Conservation (phyloP, 1,140 invertebrate genomes). For the Drosophila kohkoa region DNA sequence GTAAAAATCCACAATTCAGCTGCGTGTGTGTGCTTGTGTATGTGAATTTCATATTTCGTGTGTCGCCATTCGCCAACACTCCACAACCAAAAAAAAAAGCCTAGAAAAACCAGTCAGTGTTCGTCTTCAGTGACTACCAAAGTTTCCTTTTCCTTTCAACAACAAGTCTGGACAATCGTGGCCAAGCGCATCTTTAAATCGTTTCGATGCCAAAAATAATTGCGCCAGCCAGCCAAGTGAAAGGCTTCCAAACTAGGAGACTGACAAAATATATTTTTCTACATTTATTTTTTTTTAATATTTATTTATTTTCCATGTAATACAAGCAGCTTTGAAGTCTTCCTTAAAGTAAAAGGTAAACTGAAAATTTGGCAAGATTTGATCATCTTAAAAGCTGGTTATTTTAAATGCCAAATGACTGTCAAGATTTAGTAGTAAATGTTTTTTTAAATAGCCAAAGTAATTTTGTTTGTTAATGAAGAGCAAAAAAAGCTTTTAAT, state of each 20-base stretch:
- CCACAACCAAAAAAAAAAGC: neutral
- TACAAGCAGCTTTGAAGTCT: neutral
- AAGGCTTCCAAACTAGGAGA: constrained; percentile 32
- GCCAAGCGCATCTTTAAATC: constrained; percentile 16
- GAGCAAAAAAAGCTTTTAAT: neutral
- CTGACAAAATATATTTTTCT: neutral
- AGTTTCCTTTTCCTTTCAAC: constrained; percentile 65
- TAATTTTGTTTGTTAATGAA: neutral
- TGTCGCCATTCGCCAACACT: constrained; percentile 57
- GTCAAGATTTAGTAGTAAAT: neutral
- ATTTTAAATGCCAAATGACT: constrained; percentile 1
- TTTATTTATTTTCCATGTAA: constrained; percentile 3
- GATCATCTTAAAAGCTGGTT: neutral
- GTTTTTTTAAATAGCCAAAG: too few species aligned
- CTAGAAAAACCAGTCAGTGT: constrained; percentile 46
- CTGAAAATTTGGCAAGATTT: neutral
- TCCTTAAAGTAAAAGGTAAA: neutral
- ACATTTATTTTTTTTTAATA: constrained; percentile 8
- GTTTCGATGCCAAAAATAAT: constrained; percentile 39
- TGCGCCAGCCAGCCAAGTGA: constrained; percentile 37
- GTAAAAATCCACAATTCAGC: constrained; percentile 28
- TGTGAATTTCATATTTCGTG: constrained; percentile 66
- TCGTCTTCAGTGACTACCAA: constrained; percentile 52
- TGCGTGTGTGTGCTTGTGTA: constrained; percentile 3
- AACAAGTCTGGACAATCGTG: constrained; percentile 7